phyloP scores from a whole-genome alignment of 2,888 invertebrate species.

The Platypus cylindrus region DNA sequence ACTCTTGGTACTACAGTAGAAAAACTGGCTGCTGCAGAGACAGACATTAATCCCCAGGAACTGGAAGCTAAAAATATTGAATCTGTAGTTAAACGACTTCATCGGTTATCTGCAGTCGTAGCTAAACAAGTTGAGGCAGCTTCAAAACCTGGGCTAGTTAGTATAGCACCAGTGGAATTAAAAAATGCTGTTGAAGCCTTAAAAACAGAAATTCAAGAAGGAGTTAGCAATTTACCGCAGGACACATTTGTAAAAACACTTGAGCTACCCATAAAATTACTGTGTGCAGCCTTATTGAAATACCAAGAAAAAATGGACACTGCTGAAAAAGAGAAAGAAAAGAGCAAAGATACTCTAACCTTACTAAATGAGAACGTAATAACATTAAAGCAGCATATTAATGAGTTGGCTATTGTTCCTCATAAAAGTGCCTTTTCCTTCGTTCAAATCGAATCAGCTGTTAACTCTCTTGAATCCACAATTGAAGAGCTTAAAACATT shows the following conservation, averaged over 20 bases:
- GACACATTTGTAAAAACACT: slow-evolving; percentile 10
- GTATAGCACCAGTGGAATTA: slow-evolving; percentile 15
- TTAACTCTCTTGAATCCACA: no score
- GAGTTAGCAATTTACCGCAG: slow-evolving; percentile 8
- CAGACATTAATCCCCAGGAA: slow-evolving; percentile 7
- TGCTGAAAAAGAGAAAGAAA: no score
- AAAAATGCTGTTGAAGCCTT: slow-evolving; percentile 13
- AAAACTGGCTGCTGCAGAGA: slow-evolving; percentile 5
- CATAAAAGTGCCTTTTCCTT: no score
- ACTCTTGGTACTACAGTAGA: slow-evolving; percentile 9
- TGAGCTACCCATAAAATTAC: slow-evolving; percentile 9
- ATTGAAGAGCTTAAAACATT: no score
- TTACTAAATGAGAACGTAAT: no score
- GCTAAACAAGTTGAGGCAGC: slow-evolving; percentile 5
- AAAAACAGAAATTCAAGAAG: slow-evolving; percentile 11
- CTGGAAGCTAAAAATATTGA: slow-evolving; percentile 7
- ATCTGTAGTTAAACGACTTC: slow-evolving; percentile 7
- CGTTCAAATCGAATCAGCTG: no score
- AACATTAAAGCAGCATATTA: no score
- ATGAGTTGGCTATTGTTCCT: no score
- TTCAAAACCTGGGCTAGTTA: slow-evolving; percentile 10
- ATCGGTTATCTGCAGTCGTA: slow-evolving; percentile 8
- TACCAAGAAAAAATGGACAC: not conserved
- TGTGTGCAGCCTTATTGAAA: slow-evolving; percentile 8
- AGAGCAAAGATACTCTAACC: no score